Percentiles rank a stretch among this genome's conserved stretches.
Evolutionary conservation across 2,113 vertebrate species (phyloP).

Genomic region (Elephas maximus): DNA sequence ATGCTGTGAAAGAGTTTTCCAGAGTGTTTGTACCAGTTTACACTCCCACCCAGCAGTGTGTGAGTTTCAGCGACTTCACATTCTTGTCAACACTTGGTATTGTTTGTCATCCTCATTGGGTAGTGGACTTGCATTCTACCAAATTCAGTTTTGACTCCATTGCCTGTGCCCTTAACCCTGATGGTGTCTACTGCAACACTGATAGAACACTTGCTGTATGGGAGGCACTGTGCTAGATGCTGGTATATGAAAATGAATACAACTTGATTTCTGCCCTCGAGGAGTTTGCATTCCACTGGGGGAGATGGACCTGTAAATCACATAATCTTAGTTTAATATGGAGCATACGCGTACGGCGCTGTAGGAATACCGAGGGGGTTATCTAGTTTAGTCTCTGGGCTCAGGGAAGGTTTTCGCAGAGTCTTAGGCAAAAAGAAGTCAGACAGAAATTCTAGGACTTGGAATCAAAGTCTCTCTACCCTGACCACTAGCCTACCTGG

Average conservation of each 20-base stretch:
- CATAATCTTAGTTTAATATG: neutral
- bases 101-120: neutral
- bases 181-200: neutral
- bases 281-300: neutral
- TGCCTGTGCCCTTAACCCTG: neutral
- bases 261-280: too few species aligned
- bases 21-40: too few species aligned
- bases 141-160: neutral
- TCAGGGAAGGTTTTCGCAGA: neutral
- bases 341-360: neutral
- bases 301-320: neutral
- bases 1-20: too few species aligned
- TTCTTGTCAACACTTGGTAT: neutral
- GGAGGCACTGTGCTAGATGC: too few species aligned
- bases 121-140: neutral
- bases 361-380: too few species aligned
- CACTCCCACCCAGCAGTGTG: neutral
- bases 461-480: neutral
- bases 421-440: neutral
- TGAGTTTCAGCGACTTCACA: neutral
- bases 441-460: neutral
- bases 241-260: too few species aligned
- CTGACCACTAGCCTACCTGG: neutral
- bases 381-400: neutral
- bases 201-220: too few species aligned